Percentiles rank a stretch among this genome's conserved stretches.
Evolutionary conservation across 2,888 invertebrate species (phyloP).

Genomic region (Eupelmus urozonus): DNA sequence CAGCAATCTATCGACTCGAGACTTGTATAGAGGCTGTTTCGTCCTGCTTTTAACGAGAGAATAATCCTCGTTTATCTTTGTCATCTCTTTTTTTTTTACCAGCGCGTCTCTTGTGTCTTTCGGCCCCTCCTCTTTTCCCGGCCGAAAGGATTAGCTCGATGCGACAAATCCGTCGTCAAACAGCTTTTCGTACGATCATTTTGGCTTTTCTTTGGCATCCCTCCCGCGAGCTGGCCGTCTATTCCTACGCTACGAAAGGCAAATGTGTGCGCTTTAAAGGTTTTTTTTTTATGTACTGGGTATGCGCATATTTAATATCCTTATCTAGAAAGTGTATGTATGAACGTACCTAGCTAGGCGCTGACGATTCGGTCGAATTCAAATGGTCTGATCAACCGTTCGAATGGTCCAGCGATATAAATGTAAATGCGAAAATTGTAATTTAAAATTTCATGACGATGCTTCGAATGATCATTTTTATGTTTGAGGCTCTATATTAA

Average conservation of each 20-base stretch:
- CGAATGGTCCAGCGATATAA: no score
- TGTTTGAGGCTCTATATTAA: no score
- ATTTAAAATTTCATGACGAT: no score
- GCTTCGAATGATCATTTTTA: no score
- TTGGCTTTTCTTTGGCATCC: slow-evolving; percentile 13
- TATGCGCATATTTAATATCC: no score
- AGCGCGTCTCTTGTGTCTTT: neutral
- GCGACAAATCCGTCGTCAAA: slow-evolving; percentile 38
- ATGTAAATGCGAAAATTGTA: no score
- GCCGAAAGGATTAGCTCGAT: slow-evolving; percentile 8
- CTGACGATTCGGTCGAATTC: no score
- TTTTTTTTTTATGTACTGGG: neutral
- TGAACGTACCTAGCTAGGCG: no score
- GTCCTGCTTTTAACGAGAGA: neutral
- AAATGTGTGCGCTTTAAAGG: neutral
- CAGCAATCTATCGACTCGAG: no score
- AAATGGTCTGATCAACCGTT: no score
- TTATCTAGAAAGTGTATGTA: no score
- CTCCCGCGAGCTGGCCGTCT: no score
- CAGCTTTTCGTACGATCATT: slow-evolving; percentile 21
- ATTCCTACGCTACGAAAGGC: neutral
- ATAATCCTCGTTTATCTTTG: slow-evolving; percentile 11
- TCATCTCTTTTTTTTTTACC: neutral
- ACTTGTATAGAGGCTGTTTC: neutral
- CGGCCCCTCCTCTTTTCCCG: neutral